A percentile compares a stretch with the other conserved stretches of the same genome.
Conservation (phyloP, 2,113 vertebrate genomes). For the Pelusios castaneus region DNA sequence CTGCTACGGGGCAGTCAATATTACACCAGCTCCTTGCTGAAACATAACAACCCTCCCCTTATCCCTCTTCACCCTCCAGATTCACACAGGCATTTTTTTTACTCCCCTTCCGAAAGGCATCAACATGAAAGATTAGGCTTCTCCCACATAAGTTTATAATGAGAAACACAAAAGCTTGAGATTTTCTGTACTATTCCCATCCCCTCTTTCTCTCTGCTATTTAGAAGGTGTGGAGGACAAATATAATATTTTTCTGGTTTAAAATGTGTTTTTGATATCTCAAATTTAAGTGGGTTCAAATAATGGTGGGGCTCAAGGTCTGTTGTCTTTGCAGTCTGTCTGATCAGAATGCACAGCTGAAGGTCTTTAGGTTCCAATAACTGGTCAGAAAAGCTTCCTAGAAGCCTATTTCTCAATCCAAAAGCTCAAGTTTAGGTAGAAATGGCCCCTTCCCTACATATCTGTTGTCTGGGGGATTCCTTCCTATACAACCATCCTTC, state of each 20-base stretch:
- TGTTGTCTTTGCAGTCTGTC: neutral
- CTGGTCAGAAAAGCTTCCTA: neutral
- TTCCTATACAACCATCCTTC: neutral
- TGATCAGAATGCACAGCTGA: neutral
- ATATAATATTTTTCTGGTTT: fast-evolving
- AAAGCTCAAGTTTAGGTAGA: too few species aligned
- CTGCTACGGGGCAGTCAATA: fast-evolving
- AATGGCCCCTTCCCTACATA: neutral
- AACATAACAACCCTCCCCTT: neutral
- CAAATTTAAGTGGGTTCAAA: fast-evolving
- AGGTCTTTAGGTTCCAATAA: neutral
- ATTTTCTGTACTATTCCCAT: fast-evolving
- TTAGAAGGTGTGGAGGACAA: neutral
- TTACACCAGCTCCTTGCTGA: neutral
- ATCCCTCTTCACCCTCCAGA: neutral
- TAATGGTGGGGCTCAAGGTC: fast-evolving
- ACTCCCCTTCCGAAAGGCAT: neutral
- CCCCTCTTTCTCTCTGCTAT: neutral
- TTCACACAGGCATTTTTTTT: neutral
- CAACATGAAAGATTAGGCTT: neutral
- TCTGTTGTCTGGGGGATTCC: neutral
- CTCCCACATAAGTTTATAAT: neutral
- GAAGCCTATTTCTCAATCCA: neutral
- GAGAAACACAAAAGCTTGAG: neutral
- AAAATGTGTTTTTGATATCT: too few species aligned